Percentiles rank a stretch among this genome's conserved stretches.
These are phyloP conservation scores for Tauraco hartlaubi DNA, from an alignment of 2,797 vertebrate species.

Conservation along the genomic window DNA sequence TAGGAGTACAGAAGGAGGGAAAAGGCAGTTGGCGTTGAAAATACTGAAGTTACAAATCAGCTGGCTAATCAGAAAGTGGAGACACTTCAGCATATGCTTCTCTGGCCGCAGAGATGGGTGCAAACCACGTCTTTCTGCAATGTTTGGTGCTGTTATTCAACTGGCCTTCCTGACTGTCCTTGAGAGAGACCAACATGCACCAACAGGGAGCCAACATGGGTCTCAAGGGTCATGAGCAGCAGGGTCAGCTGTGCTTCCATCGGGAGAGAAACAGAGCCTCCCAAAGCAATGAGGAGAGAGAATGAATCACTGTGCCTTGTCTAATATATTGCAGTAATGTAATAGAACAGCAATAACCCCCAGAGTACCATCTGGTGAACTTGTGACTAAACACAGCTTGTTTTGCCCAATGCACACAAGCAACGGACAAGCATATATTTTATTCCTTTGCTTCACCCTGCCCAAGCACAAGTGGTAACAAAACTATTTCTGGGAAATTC, in stretches of 20 bases:
- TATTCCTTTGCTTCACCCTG: constrained; percentile 1
- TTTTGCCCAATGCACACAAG: constrained; percentile 50
- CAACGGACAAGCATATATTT: neutral
- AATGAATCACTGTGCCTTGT: constrained; percentile 45
- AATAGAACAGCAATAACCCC: constrained; percentile 66
- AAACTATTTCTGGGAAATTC: constrained; percentile 23
- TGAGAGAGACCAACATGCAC: neutral
- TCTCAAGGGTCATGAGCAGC: neutral
- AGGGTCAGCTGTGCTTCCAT: constrained; percentile 15
- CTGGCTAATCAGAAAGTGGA: neutral
- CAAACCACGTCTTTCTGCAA: neutral
- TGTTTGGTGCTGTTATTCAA: neutral
- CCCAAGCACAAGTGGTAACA: neutral
- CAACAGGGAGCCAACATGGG: neutral
- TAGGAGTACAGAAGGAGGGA: neutral
- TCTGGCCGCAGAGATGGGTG: neutral
- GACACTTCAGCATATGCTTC: neutral
- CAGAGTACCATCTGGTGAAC: constrained; percentile 71
- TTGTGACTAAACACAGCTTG: constrained; percentile 62
- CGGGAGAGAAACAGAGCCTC: neutral
- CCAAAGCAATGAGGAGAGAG: constrained; percentile 20
- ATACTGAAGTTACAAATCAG: neutral
- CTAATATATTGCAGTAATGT: constrained; percentile 61
- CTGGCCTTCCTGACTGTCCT: neutral
- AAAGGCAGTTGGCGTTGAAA: neutral